phyloP scores from a whole-genome alignment of 2,797 vertebrate species.

The Pseudochirops cupreus region DNA sequence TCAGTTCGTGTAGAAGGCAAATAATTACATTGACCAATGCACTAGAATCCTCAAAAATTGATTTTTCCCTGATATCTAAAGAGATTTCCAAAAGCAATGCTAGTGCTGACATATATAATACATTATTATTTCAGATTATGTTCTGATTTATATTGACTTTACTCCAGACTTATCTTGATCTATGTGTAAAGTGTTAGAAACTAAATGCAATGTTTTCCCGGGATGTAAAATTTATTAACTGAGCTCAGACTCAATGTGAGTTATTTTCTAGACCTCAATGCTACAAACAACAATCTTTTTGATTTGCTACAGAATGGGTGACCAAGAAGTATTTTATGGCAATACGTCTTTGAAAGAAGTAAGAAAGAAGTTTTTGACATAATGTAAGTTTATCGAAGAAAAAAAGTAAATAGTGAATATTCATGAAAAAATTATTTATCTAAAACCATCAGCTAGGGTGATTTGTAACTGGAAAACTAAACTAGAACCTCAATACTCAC shows the following conservation, averaged over 20 bases:
- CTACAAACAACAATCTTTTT: constrained; percentile 4
- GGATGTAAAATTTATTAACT: constrained; percentile 68
- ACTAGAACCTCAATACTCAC: neutral
- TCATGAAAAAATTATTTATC: neutral
- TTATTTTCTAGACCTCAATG: constrained; percentile 22
- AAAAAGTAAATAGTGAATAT: neutral
- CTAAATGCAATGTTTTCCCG: constrained; percentile 50
- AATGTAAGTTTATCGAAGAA: neutral
- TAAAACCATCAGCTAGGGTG: neutral
- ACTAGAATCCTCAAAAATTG: constrained; percentile 26
- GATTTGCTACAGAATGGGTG: constrained; percentile 30
- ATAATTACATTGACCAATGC: constrained; percentile 32
- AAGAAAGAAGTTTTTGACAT: constrained; percentile 3
- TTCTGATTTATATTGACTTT: constrained; percentile 72
- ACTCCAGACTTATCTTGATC: constrained; percentile 74
- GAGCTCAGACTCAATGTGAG: constrained; percentile 46
- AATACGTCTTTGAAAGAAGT: constrained; percentile 1
- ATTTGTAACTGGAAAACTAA: neutral
- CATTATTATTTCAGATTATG: constrained; percentile 69
- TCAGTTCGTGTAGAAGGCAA: neutral
- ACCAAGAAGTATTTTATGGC: neutral
- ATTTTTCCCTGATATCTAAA: constrained; percentile 51
- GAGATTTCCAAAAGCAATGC: constrained; percentile 66
- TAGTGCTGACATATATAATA: constrained; percentile 29
- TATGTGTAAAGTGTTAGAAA: constrained; percentile 61